These are phyloP conservation scores for Leptobrachium ailaonicum DNA, from an alignment of 2,113 vertebrate genomes.

Conservation along the genomic window DNA sequence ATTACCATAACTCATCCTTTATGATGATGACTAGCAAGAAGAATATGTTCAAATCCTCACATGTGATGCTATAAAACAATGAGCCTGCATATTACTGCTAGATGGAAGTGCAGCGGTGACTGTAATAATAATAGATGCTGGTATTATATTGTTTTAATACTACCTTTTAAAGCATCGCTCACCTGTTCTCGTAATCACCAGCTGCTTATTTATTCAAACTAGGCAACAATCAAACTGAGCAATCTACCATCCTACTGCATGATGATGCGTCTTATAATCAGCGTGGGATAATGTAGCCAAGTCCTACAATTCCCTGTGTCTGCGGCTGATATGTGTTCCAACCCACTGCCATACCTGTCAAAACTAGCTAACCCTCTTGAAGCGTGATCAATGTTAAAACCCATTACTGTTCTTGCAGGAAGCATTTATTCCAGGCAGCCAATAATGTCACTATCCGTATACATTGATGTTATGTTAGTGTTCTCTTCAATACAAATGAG, in stretches of 20 bases:
- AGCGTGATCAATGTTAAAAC: background rate
- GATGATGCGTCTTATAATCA: slow-evolving; percentile 5
- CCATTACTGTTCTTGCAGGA: background rate
- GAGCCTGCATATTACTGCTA: too few species aligned
- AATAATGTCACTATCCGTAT: background rate
- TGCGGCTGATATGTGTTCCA: background rate
- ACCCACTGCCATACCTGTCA: slow-evolving; percentile 18
- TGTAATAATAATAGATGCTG: too few species aligned
- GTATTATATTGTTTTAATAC: background rate
- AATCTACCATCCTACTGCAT: background rate
- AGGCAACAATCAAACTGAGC: background rate
- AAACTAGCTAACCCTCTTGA: background rate
- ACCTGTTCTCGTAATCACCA: background rate
- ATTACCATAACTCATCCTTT: too few species aligned
- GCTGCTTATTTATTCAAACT: too few species aligned
- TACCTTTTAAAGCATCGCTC: background rate
- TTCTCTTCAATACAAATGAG: too few species aligned
- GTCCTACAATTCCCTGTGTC: slow-evolving; percentile 30
- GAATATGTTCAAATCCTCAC: too few species aligned
- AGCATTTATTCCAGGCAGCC: background rate
- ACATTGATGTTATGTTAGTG: background rate
- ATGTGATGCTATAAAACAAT: too few species aligned
- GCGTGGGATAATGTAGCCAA: slow-evolving; percentile 9
- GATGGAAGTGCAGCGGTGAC: too few species aligned
- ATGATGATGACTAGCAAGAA: too few species aligned